Evolutionary conservation across 2,113 vertebrate genomes (phyloP).

Genomic region (Corythoichthys intestinalis): DNA sequence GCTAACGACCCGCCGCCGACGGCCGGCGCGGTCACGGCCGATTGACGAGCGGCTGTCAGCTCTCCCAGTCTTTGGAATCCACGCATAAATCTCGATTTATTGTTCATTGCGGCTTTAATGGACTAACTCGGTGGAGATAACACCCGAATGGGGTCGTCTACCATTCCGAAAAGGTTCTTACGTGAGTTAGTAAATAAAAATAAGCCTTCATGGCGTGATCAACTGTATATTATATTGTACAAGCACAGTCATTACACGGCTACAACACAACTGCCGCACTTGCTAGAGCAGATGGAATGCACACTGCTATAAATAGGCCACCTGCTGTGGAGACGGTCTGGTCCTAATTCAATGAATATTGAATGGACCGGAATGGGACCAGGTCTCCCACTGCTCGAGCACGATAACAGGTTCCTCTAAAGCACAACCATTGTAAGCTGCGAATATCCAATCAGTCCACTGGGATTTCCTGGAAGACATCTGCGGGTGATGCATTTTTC

Average conservation of each 20-base stretch:
- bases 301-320: conserved; percentile 19
- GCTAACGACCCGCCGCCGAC: conserved; percentile 48
- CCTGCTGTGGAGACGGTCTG: conserved; percentile 4
- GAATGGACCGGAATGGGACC: conserved; percentile 12
- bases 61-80: conserved; percentile 21
- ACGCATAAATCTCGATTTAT: conserved; percentile 31
- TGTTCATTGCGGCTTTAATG: conserved; percentile 16
- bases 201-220: neutral
- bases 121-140: neutral
- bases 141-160: neutral
- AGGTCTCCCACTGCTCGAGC: neutral
- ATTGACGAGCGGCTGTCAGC: conserved; percentile 50
- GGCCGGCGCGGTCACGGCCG: conserved; percentile 40
- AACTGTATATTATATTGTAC: neutral
- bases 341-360: conserved; percentile 19
- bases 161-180: conserved; percentile 5
- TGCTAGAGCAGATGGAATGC: conserved; percentile 8
- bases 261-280: conserved; percentile 10
- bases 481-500: conserved; percentile 15
- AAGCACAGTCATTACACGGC: conserved; percentile 15
- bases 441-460: conserved; percentile 10
- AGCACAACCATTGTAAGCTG: conserved; percentile 10
- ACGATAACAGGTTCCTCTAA: conserved; percentile 12
- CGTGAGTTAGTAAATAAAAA: neutral
- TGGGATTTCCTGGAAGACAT: conserved; percentile 20